Evolutionary conservation across 2,888 invertebrate genomes (phyloP).

Genomic region (Dasypolia templi): DNA sequence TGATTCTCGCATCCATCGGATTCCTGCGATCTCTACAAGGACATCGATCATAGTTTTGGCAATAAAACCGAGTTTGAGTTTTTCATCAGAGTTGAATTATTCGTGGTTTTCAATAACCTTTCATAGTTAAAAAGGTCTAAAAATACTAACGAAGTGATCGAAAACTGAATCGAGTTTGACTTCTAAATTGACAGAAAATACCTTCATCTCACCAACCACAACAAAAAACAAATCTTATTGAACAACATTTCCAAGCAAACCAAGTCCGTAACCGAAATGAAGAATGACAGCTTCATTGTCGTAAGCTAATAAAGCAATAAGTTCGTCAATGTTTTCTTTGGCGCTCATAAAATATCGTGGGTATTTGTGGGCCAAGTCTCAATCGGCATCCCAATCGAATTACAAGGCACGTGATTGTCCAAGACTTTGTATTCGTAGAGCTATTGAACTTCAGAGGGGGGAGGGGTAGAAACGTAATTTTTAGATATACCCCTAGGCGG

Average conservation of each 20-base stretch:
- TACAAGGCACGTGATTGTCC: conserved; percentile 86
- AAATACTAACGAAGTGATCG: background rate
- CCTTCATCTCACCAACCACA: conserved; percentile 13
- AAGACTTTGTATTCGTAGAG: conserved; percentile 77
- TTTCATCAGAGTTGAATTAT: too few relatives aligned
- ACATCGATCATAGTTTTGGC: background rate
- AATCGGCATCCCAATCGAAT: conserved; percentile 87
- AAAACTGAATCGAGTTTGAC: background rate
- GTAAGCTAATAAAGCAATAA: conserved; percentile 71
- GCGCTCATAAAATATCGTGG: conserved; percentile 85
- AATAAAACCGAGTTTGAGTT: background rate
- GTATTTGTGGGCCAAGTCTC: conserved; percentile 81
- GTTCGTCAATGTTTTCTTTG: conserved; percentile 77
- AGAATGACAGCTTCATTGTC: conserved; percentile 64
- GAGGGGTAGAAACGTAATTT: conserved; percentile 80
- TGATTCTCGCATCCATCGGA: background rate
- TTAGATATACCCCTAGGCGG: conserved; percentile 80
- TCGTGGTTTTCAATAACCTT: background rate
- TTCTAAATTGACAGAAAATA: conserved; percentile 16
- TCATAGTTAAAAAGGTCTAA: background rate
- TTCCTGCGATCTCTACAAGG: background rate
- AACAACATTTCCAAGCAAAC: conserved; percentile 43
- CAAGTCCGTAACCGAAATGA: conserved; percentile 39
- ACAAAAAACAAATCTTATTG: conserved; percentile 34
- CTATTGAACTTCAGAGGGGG: conserved; percentile 70